Evolutionary conservation across 2,888 invertebrate species (phyloP), one percentile per base, ranked within the genome.

Genomic region (Tortrix viridana): DNA sequence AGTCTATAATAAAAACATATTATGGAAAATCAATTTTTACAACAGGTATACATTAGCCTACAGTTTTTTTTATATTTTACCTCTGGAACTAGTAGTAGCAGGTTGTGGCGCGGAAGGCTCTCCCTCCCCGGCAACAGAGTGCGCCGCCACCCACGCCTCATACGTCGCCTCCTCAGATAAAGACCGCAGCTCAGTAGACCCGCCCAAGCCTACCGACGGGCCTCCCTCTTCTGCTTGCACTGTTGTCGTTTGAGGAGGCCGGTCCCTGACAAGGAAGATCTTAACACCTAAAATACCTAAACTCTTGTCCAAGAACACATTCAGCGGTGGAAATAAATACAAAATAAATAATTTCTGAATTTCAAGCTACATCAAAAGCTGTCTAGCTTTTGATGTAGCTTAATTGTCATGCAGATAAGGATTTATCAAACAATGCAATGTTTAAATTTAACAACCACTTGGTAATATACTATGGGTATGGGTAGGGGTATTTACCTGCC

Each of bases 61-160:
- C n/a, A n/a, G n/a, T n/a, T n/a, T n/a, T n/a, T n/a, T n/a, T n/a
- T n/a, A 48, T 14, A 4, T 14, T 44, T 1, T 43, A 95, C 96
- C 95, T 93, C 95, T 93, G 16, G 95, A 94, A 61, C 95, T 95
- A 19, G 96, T 96, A 14, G 95, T 94, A 74, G 96, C 96, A 12
- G 95, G 94, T 59, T 96, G 95, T 56, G 95, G 95, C 1, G 95
- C 94, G 2, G 96, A 96, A 18, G 95, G 94, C 80, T 96, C 96
- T 0, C 96, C 96, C 84, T 97, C 96, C 0, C 97, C 97, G 3
- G 95, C 94, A 0, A 94, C 93, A 0, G 97, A 97, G 68, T 95
- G 96, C 0, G 97, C 97, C 1, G 97, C 95, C 2, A 97, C 96
- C 96, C 97, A 97, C 77, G 98, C 97, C 80, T 96, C 96, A 79